Conservation (phyloP, 92 coral and sea anemone genomes). For the Muricea muricata region DNA sequence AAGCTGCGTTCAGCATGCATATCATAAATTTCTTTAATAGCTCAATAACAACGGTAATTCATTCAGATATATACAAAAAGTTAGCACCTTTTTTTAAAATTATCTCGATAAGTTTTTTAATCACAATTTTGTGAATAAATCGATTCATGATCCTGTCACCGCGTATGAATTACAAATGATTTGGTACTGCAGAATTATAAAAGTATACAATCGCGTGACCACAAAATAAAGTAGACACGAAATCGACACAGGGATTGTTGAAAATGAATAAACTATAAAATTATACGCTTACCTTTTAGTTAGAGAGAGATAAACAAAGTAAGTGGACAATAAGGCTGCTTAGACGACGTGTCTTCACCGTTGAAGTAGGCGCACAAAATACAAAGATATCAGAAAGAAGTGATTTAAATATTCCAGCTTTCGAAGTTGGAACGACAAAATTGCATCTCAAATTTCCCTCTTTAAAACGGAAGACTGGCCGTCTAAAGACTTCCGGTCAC, state of each 20-base stretch:
- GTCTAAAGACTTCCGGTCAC: neutral
- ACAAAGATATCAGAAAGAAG: neutral
- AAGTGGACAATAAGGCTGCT: neutral
- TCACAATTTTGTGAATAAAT: neutral
- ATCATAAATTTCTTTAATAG: neutral
- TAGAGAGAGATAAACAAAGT: neutral
- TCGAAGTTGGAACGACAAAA: neutral
- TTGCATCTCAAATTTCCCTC: conserved; percentile 44
- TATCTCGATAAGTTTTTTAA: neutral
- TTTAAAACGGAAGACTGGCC: conserved; percentile 11
- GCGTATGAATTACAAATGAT: neutral
- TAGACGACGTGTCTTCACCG: neutral
- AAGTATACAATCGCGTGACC: neutral
- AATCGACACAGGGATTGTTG: neutral
- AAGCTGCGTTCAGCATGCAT: neutral
- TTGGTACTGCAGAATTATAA: neutral
- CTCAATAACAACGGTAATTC: neutral
- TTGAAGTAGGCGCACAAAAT: neutral
- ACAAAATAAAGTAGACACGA: neutral
- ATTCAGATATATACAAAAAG: neutral
- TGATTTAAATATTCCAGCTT: neutral
- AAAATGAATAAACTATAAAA: neutral
- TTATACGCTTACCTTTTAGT: neutral
- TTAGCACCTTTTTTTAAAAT: neutral
- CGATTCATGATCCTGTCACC: too few species aligned